phyloP scores from a whole-genome alignment of 2,888 invertebrate species.

The Drosophila picticornis region DNA sequence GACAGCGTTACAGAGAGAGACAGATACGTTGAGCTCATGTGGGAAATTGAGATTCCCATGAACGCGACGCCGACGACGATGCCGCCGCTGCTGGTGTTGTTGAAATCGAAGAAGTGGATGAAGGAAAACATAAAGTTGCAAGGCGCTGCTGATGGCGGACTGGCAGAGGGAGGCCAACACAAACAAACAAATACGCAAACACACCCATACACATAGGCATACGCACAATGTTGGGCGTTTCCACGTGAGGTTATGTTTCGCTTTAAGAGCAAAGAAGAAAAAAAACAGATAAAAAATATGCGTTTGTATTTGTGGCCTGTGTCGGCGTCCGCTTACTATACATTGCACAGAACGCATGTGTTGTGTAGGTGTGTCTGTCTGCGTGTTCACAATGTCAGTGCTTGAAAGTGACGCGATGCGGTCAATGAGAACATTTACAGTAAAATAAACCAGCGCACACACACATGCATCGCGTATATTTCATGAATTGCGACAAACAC shows the following conservation, averaged over 20 bases:
- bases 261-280: slow-evolving; percentile 45
- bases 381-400: slow-evolving; percentile 30
- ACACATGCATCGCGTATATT: slow-evolving; percentile 36
- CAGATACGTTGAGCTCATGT: slow-evolving; percentile 25
- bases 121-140: slow-evolving; percentile 72
- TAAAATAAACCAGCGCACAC: slow-evolving; percentile 49
- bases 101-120: slow-evolving; percentile 61
- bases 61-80: slow-evolving; percentile 20
- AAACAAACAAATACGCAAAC: slow-evolving; percentile 20
- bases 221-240: slow-evolving; percentile 79
- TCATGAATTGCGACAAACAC: slow-evolving; percentile 45
- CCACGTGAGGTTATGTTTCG: slow-evolving; percentile 76
- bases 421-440: slow-evolving; percentile 62
- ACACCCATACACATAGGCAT: slow-evolving; percentile 21
- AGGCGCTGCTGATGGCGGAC: slow-evolving; percentile 32
- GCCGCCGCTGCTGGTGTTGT: slow-evolving; percentile 19
- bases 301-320: slow-evolving; percentile 30
- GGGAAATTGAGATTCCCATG: slow-evolving; percentile 52
- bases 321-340: slow-evolving; percentile 57
- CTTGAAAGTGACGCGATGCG: slow-evolving; percentile 48
- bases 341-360: slow-evolving; percentile 46
- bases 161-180: slow-evolving; percentile 34
- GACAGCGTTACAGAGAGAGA: not conserved
- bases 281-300: slow-evolving; percentile 20
- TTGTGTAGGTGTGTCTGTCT: slow-evolving; percentile 39